Conservation (phyloP, 1,140 invertebrate genomes). For the Agraylea sexmaculata region DNA sequence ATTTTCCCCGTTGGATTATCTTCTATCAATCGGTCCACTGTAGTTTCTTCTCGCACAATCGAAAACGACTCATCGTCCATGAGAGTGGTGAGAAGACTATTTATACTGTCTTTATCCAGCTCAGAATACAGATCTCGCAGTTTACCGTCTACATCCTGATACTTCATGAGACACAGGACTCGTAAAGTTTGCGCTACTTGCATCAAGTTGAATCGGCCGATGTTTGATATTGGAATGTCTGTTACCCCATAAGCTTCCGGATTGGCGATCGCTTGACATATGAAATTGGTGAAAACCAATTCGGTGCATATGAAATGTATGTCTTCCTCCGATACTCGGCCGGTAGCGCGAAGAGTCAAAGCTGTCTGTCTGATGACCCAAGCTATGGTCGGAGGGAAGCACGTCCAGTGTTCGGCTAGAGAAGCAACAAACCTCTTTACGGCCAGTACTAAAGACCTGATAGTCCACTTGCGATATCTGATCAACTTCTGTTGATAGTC, state of each 20-base stretch:
- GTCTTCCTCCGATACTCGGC: constrained; percentile 45
- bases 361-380: constrained; percentile 69
- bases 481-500: constrained; percentile 61
- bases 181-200: constrained; percentile 87
- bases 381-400: constrained; percentile 77
- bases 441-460: constrained; percentile 71
- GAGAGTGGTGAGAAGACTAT: constrained; percentile 60
- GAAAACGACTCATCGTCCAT: constrained; percentile 40
- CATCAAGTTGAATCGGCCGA: constrained; percentile 86
- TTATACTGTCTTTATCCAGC: constrained; percentile 66
- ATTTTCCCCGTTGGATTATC: constrained; percentile 7
- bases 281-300: constrained; percentile 85
- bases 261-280: constrained; percentile 93
- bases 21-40: constrained; percentile 8
- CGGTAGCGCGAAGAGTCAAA: constrained; percentile 39
- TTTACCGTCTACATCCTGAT: constrained; percentile 47
- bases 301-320: constrained; percentile 79
- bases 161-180: constrained; percentile 73
- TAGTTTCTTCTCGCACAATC: constrained; percentile 33
- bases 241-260: constrained; percentile 93
- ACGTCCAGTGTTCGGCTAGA: constrained; percentile 76
- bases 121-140: constrained; percentile 54
- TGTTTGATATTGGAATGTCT: constrained; percentile 83
- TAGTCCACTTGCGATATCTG: constrained; percentile 63
- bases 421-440: constrained; percentile 74